These are phyloP conservation scores for Megalops cyprinoides DNA, from an alignment of 2,797 vertebrate species.

Conservation along the genomic window DNA sequence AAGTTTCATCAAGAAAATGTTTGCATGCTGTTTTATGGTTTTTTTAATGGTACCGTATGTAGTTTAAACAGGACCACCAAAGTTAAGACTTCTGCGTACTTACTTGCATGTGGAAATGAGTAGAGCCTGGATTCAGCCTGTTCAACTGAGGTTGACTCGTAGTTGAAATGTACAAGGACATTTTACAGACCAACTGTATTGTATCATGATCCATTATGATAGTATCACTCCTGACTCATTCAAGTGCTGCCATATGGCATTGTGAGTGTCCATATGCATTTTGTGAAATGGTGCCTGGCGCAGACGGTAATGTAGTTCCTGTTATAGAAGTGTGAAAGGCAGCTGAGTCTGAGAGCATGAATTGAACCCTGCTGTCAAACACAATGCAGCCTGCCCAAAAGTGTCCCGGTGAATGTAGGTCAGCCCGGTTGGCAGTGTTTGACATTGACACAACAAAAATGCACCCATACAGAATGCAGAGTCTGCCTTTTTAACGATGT, in stretches of 20 bases:
- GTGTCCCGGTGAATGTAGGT: constrained; percentile 26
- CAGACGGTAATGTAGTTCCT: constrained; percentile 24
- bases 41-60: too few species aligned
- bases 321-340: constrained; percentile 36
- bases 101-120: too few species aligned
- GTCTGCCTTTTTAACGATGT: not conserved
- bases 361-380: constrained; percentile 34
- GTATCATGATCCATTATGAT: not conserved
- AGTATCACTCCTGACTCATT: not conserved
- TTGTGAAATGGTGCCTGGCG: not conserved
- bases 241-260: constrained; percentile 29
- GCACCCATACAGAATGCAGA: not conserved
- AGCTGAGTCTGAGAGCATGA: constrained; percentile 34
- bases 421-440: constrained; percentile 18
- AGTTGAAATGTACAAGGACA: not conserved
- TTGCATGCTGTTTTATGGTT: too few species aligned
- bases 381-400: constrained; percentile 6
- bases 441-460: constrained; percentile 28
- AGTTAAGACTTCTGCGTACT: too few species aligned
- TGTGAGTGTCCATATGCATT: not conserved
- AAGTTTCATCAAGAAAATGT: too few species aligned
- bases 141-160: not conserved
- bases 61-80: too few species aligned
- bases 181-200: not conserved
- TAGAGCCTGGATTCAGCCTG: too few species aligned